Conservation (phyloP, 2,888 invertebrate species). For the Eristalinus aeneus region DNA sequence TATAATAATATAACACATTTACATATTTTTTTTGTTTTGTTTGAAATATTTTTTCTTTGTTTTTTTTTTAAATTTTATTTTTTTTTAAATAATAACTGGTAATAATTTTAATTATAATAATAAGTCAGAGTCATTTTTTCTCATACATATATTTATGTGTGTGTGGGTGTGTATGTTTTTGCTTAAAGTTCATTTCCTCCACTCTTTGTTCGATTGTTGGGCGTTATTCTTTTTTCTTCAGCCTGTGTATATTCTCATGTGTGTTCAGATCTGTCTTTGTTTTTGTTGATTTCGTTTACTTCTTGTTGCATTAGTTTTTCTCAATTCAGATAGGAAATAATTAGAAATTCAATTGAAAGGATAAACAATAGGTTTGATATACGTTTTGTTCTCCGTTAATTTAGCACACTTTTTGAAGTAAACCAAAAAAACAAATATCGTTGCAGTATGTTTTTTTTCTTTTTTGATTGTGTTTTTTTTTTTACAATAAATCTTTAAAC, state of each 20-base stretch:
- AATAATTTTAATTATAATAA: conserved; percentile 62
- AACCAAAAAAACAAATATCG: conserved; percentile 25
- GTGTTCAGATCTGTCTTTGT: neutral
- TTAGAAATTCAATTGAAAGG: conserved; percentile 8
- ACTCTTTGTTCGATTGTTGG: neutral
- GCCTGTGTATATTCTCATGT: neutral
- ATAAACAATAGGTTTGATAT: conserved; percentile 7
- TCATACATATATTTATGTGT: conserved; percentile 24
- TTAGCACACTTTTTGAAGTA: conserved; percentile 53
- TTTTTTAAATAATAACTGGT: conserved; percentile 11
- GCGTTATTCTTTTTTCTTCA: neutral
- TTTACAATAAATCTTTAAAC: conserved; percentile 20
- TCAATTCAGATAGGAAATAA: neutral
- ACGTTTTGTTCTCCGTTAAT: conserved; percentile 4
- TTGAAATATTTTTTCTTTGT: conserved; percentile 15
- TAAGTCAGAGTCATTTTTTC: conserved; percentile 58
- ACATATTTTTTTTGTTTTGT: conserved; percentile 40
- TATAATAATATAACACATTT: conserved; percentile 69
- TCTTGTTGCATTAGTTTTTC: neutral
- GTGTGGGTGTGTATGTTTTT: neutral
- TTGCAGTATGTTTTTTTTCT: conserved; percentile 50
- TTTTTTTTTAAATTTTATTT: conserved; percentile 14
- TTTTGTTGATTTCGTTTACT: neutral
- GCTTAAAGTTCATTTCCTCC: conserved; percentile 22
- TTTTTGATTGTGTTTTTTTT: too few relatives aligned